Evolutionary conservation across 2,113 vertebrate species (phyloP), one percentile per base, ranked within the genome.

Genomic region (Carlito syrichta): DNA sequence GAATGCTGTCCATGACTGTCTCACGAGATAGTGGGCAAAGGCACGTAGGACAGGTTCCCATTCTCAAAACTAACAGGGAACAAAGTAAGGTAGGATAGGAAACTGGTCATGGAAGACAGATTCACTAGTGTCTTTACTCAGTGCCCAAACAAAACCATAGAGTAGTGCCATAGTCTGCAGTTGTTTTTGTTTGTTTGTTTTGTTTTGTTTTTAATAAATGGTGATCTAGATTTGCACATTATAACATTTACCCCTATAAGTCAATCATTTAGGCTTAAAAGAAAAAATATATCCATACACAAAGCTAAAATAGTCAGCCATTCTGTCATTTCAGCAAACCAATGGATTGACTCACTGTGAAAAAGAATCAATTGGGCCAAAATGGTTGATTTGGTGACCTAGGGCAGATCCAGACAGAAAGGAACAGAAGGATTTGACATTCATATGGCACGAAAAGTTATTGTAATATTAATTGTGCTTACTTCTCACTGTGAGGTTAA

Each of bases 381-480:
- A 94, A 38, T 77, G 52, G 40, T 71, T 95, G 58, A 82, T 63
- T 45, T 73, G 66, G 40, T 91, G 60, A 91, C 74, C 40, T 3
- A 38, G 40, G 89, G 40, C n/a, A 93, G 71, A 81, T 40, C 45
- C 50, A 91, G 35, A 54, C 62, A 35, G 27, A 77, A 79, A 71
- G 12, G 69, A 86, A 89, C 52, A 95, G 48, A 82, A 74, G 19
- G 8, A 78, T 82, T 43, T 95, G 73, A 93, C 32, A 62, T 86
- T 58, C 84, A 50, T 73, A 56, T 25, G 14, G 30, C 40, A 58
- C 40, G 38, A 40, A 73, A 91, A 93, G 8, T 68, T 85, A 85
- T 4, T 7, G 63, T 45, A 81, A 88, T 91, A 66, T 71, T 90
- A 85, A 88, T 71, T 66, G n/a, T 93, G 66, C 73, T 97, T 95